Evolutionary conservation across 2,888 invertebrate genomes (phyloP).

Genomic region (Agonopterix heracliana): DNA sequence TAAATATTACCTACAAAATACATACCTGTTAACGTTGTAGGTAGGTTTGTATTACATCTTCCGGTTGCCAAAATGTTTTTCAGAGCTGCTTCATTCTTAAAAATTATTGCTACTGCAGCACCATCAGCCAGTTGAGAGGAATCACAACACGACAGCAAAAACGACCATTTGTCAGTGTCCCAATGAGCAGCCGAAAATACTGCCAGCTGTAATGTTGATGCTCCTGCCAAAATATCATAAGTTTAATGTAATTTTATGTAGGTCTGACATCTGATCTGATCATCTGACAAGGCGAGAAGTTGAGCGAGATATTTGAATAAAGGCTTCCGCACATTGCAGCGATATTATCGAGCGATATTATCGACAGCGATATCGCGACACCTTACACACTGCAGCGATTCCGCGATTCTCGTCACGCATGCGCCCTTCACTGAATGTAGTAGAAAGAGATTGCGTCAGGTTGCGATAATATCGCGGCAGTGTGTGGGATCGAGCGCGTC

Average conservation of each 20-base stretch:
- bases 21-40: conserved; percentile 61
- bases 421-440: too few relatives aligned
- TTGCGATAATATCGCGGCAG: too few relatives aligned
- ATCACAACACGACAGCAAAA: conserved; percentile 58
- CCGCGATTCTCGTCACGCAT: too few relatives aligned
- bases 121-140: conserved; percentile 68
- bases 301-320: too few relatives aligned
- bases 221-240: conserved; percentile 37
- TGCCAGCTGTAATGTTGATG: conserved; percentile 63
- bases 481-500: too few relatives aligned
- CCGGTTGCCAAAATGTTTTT: conserved; percentile 56
- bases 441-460: too few relatives aligned
- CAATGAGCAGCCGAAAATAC: conserved; percentile 59
- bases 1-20: too few relatives aligned
- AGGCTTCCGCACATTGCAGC: too few relatives aligned
- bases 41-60: conserved; percentile 60
- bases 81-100: conserved; percentile 51
- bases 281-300: background rate
- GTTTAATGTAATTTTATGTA: background rate
- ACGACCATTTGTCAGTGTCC: conserved; percentile 51
- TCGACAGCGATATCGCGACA: too few relatives aligned
- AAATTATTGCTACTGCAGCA: conserved; percentile 64
- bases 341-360: too few relatives aligned
- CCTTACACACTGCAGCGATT: too few relatives aligned
- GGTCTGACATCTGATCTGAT: too few relatives aligned